A percentile compares a stretch with the other conserved stretches of the same genome.
phyloP scores from a whole-genome alignment of 2,797 vertebrate species.

The Argentina silus region DNA sequence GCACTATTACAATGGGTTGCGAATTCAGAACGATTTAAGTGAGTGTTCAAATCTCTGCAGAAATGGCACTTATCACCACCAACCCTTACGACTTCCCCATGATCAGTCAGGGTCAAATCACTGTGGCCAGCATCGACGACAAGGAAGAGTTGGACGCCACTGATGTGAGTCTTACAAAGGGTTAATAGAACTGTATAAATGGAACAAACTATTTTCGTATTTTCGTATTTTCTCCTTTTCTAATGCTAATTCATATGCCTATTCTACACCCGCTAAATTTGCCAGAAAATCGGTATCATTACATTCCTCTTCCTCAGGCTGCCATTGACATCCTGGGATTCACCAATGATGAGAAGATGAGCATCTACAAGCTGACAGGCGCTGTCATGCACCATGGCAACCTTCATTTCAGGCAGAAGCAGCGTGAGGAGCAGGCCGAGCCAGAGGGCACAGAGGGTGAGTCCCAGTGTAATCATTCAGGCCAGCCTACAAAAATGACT shows the following conservation, averaged over 20 bases:
- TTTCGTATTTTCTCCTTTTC: not conserved
- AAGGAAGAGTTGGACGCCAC: constrained; percentile 80
- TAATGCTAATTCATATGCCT: not conserved
- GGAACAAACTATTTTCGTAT: no score
- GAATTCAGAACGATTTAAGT: not conserved
- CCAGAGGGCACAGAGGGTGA: constrained; percentile 64
- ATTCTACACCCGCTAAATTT: not conserved
- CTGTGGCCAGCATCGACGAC: constrained; percentile 81
- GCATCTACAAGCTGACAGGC: constrained; percentile 76
- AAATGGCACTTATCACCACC: constrained; percentile 81
- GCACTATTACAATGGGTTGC: no score
- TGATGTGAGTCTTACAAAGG: constrained; percentile 47
- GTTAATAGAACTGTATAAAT: no score
- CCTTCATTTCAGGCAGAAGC: constrained; percentile 79
- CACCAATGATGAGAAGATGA: constrained; percentile 67
- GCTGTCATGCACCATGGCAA: constrained; percentile 78
- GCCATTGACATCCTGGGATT: constrained; percentile 74
- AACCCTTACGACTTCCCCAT: constrained; percentile 80
- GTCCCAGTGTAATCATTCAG: no score
- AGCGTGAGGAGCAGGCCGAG: no score
- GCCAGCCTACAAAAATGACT: no score
- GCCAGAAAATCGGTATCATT: no score
- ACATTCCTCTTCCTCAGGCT: constrained; percentile 48
- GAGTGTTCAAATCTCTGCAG: constrained; percentile 48
- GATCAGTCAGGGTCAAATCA: no score